phyloP scores from a whole-genome alignment of 2,113 vertebrate species.

The Dicerorhinus sumatrensis region DNA sequence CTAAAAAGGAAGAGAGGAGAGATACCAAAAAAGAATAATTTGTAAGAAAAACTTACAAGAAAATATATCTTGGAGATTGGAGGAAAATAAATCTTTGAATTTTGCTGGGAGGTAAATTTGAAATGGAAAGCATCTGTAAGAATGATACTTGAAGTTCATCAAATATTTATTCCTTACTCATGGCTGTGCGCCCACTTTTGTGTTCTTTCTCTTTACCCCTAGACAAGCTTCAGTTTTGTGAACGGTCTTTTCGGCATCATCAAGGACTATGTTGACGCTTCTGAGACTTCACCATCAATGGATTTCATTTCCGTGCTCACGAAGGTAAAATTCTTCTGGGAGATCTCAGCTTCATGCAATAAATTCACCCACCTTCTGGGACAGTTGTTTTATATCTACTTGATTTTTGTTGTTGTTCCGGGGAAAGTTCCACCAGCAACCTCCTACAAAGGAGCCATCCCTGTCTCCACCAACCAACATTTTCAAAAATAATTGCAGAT shows the following conservation, averaged over 20 bases:
- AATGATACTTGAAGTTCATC: background rate
- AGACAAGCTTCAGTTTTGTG: slow-evolving; percentile 94
- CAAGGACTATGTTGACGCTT: slow-evolving; percentile 84
- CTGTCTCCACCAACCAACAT: background rate
- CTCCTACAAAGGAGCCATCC: background rate
- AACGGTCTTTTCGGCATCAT: slow-evolving; percentile 88
- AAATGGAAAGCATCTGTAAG: background rate
- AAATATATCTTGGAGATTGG: background rate
- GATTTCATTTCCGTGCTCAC: slow-evolving; percentile 89
- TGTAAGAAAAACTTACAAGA: background rate
- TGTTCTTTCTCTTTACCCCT: slow-evolving; percentile 47
- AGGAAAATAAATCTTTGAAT: slow-evolving; percentile 20
- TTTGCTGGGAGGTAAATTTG: slow-evolving; percentile 11
- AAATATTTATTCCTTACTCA: background rate
- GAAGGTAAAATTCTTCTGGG: slow-evolving; percentile 84
- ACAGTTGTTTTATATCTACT: background rate
- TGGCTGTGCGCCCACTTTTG: background rate
- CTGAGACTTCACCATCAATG: slow-evolving; percentile 74
- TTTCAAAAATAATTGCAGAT: slow-evolving; percentile 39
- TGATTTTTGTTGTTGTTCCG: background rate
- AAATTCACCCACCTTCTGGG: background rate
- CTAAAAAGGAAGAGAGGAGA: background rate
- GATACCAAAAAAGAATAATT: background rate
- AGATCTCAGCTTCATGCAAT: background rate
- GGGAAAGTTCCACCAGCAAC: background rate